Evolutionary conservation across 2,888 invertebrate genomes (phyloP).

Genomic region (Cactoblastis cactorum): DNA sequence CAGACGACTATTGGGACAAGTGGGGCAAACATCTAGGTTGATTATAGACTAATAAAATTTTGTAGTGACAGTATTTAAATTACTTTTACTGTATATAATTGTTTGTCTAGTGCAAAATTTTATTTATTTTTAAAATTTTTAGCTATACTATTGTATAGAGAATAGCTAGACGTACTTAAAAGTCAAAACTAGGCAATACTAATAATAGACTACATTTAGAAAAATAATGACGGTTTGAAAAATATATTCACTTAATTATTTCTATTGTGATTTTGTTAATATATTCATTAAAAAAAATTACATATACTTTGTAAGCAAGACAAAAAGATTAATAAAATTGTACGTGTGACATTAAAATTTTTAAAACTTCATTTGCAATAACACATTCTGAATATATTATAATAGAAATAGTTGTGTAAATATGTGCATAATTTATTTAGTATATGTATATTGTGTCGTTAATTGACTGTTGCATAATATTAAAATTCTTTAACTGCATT

Average conservation of each 20-base stretch:
- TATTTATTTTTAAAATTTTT: too few relatives aligned
- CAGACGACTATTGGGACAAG: constrained; percentile 94
- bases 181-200: too few relatives aligned
- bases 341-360: neutral
- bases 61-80: constrained; percentile 22
- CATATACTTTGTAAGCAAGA: too few relatives aligned
- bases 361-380: neutral
- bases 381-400: neutral
- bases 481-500: neutral
- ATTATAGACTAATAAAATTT: constrained; percentile 3
- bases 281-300: too few relatives aligned
- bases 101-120: neutral
- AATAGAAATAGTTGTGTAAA: neutral
- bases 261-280: too few relatives aligned
- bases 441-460: neutral
- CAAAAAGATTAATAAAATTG: too few relatives aligned
- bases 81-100: neutral
- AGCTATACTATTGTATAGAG: too few relatives aligned
- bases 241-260: too few relatives aligned
- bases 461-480: neutral
- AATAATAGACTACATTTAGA: too few relatives aligned
- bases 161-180: too few relatives aligned
- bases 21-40: constrained; percentile 79
- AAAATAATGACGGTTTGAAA: too few relatives aligned
- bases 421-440: constrained; percentile 4